These are phyloP conservation scores for Tetranychus truncatus DNA, from an alignment of 2,888 invertebrate genomes.

Conservation along the genomic window DNA sequence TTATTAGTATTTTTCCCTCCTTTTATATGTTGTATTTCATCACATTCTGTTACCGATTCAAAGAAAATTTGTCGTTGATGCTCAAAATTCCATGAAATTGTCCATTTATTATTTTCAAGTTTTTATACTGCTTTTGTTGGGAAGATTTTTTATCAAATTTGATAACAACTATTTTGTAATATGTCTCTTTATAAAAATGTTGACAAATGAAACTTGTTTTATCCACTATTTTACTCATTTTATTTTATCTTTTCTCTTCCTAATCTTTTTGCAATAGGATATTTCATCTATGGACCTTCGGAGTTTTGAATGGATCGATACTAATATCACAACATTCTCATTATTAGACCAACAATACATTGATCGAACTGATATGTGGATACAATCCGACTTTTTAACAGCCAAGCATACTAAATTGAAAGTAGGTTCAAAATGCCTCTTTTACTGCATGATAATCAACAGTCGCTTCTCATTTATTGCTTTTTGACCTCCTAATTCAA, in stretches of 20 bases:
- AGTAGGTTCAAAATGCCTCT: neutral
- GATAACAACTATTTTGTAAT: neutral
- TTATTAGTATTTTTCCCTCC: neutral
- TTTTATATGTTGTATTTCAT: neutral
- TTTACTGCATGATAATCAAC: too few species aligned
- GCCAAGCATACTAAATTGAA: neutral
- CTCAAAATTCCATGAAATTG: neutral
- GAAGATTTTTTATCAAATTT: neutral
- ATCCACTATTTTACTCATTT: neutral
- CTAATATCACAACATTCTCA: neutral
- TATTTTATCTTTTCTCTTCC: neutral
- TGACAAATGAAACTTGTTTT: neutral
- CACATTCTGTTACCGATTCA: neutral
- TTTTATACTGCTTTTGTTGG: neutral
- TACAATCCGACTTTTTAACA: neutral
- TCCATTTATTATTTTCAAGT: neutral
- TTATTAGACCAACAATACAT: neutral
- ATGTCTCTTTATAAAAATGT: neutral
- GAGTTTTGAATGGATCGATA: neutral
- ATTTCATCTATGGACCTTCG: neutral
- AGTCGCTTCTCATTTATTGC: too few species aligned
- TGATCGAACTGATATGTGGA: neutral
- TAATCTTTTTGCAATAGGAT: neutral
- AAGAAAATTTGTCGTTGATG: neutral
- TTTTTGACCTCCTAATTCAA: too few species aligned